Base-by-base conservation (phyloP, 92 coral and sea anemone species). In the Umimayanthus chanpuru region DNA sequence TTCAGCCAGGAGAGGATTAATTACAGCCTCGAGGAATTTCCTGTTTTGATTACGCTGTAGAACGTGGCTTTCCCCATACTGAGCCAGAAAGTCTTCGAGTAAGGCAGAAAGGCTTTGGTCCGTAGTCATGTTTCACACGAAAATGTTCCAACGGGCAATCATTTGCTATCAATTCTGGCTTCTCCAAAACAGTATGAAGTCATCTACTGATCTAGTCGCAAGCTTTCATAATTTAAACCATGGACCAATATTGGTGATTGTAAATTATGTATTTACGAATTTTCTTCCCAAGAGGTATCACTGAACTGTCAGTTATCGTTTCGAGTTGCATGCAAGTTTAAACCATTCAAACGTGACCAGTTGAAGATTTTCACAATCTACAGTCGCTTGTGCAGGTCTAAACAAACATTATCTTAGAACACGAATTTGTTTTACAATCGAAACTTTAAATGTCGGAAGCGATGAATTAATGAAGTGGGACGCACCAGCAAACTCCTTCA, bases 1-100 rank as follows among this genome's bases (percentile, higher is more conserved):
- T 50, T 88, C 95, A 15, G 72, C 25, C 44, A 94, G 89, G 8
- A 93, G 26, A 4, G 93, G 89, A 79, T 92, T 94, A 28, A 94
- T 84, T 47, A 90, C 64, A 9, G 91, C 85, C 64, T 90, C 86
- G 86, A 86, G 81, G 32, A 40, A 77, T 75, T 55, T 67, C 9
- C 81, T 68, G 43, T 44, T 81, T 66, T 39, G 72, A 73, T 67
- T 61, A 20, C 90, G 87, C 18, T 80, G 80, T 11, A 74, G 58
- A 10, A 67, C 55, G 58, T 56, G 89, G 78, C 64, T 71, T 18
- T 92, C 90, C 25, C 65, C 82, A 75, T 92, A 88, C 21, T 36
- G 43, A 40, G 75, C 77, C 56, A 92, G 88, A 61, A 92, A 92
- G 39, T 39, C 39, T 16, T 89, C 79, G 30, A 92, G 94, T 15